Evolutionary conservation across 2,888 invertebrate species (phyloP).

Genomic region (Gortyna flavago): DNA sequence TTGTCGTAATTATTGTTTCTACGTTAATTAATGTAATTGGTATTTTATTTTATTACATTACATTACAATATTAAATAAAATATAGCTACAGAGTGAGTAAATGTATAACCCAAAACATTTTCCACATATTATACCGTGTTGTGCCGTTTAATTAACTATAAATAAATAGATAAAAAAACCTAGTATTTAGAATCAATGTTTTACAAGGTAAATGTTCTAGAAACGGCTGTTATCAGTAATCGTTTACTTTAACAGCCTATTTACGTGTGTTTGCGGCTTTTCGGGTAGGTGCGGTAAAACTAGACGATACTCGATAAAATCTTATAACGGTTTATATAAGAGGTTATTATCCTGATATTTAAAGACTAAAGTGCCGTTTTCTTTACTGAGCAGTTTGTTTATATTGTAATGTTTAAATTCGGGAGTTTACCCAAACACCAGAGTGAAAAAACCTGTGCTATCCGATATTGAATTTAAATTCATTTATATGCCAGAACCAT

Average conservation of each 20-base stretch:
- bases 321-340: neutral
- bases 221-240: constrained; percentile 11
- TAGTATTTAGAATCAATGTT: neutral
- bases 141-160: too few species aligned
- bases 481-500: too few species aligned
- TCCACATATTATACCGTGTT: too few species aligned
- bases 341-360: neutral
- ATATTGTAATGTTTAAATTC: neutral
- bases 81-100: too few species aligned
- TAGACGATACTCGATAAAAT: constrained; percentile 24
- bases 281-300: constrained; percentile 1
- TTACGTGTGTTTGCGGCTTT: constrained; percentile 28
- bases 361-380: neutral
- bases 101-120: too few species aligned
- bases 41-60: too few species aligned
- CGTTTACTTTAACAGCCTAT: constrained; percentile 22
- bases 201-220: constrained; percentile 18
- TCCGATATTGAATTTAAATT: neutral
- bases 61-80: too few species aligned
- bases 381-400: neutral
- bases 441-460: neutral
- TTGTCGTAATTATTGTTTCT: too few species aligned
- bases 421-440: neutral
- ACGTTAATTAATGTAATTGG: too few species aligned
- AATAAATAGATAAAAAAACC: too few species aligned